phyloP scores from a whole-genome alignment of 2,797 vertebrate genomes.

The Myripristis jacobus region DNA sequence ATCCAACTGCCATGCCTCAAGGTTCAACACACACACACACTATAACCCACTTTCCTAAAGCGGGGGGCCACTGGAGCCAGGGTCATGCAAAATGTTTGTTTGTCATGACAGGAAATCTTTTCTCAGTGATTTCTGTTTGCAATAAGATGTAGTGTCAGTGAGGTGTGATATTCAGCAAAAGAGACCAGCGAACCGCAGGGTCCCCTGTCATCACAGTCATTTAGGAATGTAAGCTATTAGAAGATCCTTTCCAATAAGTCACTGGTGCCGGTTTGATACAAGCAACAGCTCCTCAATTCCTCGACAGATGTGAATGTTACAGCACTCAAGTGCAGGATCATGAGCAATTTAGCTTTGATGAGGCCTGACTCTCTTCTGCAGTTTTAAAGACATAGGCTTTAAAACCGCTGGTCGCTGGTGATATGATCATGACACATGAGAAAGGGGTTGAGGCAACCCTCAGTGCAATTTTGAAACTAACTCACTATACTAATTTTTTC shows the following conservation, averaged over 20 bases:
- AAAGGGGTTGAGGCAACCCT: conserved; percentile 2
- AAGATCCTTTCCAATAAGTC: conserved; percentile 10
- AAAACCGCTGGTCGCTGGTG: conserved; percentile 11
- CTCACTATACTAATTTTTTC: conserved; percentile 8
- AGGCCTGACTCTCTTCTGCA: neutral
- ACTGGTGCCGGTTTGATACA: conserved; percentile 14
- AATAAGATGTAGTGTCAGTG: neutral
- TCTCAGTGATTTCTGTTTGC: no score
- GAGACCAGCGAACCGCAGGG: no score
- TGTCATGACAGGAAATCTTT: no score
- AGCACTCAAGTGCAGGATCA: conserved; percentile 2
- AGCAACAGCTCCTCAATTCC: neutral
- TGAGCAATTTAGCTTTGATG: conserved; percentile 9
- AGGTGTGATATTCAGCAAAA: neutral
- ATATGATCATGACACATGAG: conserved; percentile 5
- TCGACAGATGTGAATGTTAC: conserved; percentile 11
- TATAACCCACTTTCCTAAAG: no score
- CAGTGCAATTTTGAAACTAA: neutral
- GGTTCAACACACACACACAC: neutral
- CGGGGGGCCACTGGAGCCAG: neutral
- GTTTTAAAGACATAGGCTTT: neutral
- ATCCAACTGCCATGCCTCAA: conserved; percentile 1
- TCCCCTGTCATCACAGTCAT: neutral
- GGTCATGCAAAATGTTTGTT: neutral
- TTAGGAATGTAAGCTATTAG: neutral